These are phyloP conservation scores for Corynorhinus townsendii DNA, from an alignment of 2,113 vertebrate species.

Conservation along the genomic window DNA sequence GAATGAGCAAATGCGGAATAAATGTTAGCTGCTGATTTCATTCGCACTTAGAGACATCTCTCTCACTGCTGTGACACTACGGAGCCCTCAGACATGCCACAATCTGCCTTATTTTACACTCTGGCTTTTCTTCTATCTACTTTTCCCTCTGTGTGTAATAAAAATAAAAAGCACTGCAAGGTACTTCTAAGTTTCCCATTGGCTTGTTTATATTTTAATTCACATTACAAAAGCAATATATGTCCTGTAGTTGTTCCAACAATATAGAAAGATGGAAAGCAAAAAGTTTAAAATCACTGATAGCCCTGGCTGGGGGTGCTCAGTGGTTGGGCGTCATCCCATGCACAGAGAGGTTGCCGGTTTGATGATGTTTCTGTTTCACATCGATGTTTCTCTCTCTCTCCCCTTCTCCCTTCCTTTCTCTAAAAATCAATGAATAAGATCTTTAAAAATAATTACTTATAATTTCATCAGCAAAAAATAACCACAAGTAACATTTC, in stretches of 20 bases:
- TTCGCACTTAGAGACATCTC: not conserved
- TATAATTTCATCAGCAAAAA: not conserved
- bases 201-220: not conserved
- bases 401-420: not conserved
- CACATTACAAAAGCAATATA: not conserved
- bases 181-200: not conserved
- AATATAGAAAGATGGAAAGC: not conserved
- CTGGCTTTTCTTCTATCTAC: not conserved
- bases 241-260: not conserved
- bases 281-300: not conserved
- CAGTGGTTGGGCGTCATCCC: not conserved
- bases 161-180: not conserved
- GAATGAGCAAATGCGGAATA: not conserved
- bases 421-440: not conserved
- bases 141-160: not conserved
- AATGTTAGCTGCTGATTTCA: not conserved
- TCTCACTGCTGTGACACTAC: not conserved
- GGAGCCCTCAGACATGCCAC: not conserved
- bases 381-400: not conserved
- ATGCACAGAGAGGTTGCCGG: not conserved
- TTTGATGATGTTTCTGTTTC: not conserved
- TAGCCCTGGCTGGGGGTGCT: not conserved
- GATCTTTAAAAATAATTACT: not conserved
- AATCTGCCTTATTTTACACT: not conserved
- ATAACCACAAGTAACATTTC: not conserved